These are phyloP conservation scores for Zelostemma sp. DNA, from an alignment of 1,140 invertebrate species.

Conservation along the genomic window DNA sequence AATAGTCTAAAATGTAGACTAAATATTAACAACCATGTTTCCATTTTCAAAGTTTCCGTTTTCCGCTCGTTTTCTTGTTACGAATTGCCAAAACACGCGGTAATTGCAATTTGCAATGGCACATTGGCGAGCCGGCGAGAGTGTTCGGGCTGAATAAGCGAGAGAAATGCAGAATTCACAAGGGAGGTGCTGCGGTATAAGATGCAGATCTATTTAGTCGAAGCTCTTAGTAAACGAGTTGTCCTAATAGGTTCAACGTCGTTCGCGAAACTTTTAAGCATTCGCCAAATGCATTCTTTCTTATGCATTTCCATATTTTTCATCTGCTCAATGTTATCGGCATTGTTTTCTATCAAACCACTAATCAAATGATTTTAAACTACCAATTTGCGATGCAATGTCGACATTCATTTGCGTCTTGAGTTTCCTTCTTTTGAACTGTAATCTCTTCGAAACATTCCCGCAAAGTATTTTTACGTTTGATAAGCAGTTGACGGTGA, in stretches of 20 bases:
- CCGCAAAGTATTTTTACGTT: conserved; percentile 49
- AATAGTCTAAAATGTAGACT: neutral
- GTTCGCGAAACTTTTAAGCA: conserved; percentile 36
- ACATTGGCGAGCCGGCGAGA: conserved; percentile 21
- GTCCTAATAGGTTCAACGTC: conserved; percentile 45
- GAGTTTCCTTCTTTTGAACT: conserved; percentile 29
- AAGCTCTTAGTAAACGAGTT: conserved; percentile 57
- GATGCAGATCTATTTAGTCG: conserved; percentile 59
- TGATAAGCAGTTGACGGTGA: conserved; percentile 58
- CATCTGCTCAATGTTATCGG: neutral
- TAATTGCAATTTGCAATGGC: conserved; percentile 10
- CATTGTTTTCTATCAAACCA: neutral
- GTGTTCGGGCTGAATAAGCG: conserved; percentile 35
- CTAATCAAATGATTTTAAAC: conserved; percentile 5
- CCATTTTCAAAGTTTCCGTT: conserved; percentile 1
- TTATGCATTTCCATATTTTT: conserved; percentile 9
- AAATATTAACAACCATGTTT: neutral
- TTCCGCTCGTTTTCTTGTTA: neutral
- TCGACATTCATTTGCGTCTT: conserved; percentile 28
- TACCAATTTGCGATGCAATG: conserved; percentile 39
- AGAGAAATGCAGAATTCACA: conserved; percentile 46
- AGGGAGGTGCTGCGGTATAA: conserved; percentile 56
- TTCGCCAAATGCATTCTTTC: conserved; percentile 18
- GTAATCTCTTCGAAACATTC: conserved; percentile 24
- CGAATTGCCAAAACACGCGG: conserved; percentile 3